Evolutionary conservation across 2,113 vertebrate genomes (phyloP), one percentile per base, ranked within the genome.

Genomic region (Forbesichthys papilliferus): DNA sequence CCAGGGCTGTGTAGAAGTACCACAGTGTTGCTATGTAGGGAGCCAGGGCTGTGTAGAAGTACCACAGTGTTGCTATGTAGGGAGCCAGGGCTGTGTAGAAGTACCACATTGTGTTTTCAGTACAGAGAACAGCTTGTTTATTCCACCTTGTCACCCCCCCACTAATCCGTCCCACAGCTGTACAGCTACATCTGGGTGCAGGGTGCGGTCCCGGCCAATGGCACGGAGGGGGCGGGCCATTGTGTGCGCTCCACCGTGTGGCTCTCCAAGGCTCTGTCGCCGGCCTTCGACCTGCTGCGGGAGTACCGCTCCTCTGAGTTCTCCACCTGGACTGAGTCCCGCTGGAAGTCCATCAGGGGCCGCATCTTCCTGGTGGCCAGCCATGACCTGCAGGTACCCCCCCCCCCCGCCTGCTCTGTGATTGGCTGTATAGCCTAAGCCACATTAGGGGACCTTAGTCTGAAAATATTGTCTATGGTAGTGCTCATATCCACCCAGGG

Each of bases 251-350:
- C 95, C 5, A 88, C 93, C 0, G 94, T 81, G 0, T 94, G 59
- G 1, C 85, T 89, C 1, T 77, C 84, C 48, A 87, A 85, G 72
- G 96, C 96, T 0, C 9, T 93, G 20, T 99, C 97, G 0, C 97
- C 96, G 0, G 97, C 97, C 64, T 98, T 98, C 0, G 95, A 96
- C 0, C 55, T 47, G 55, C 92, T 96, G 73, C 62, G 68, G 9
- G 85, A 96, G 2, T 98, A 91, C 90, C 90, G 87, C 7, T 96
- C 97, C n/a, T 90, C 69, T 0, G 86, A 95, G 0, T 99, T 94
- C 18, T 98, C 96, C 0, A 99, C 97, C 0, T 99, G 97, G 97
- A 96, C 97, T 0, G 97, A 99, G 91, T 98, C 96, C 57, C 90
- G 97, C 64, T 99, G 97, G 97, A 98, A 97, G 79, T 86, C 82